Conservation (phyloP, 1,140 invertebrate genomes). For the Drosophila athabasca region DNA sequence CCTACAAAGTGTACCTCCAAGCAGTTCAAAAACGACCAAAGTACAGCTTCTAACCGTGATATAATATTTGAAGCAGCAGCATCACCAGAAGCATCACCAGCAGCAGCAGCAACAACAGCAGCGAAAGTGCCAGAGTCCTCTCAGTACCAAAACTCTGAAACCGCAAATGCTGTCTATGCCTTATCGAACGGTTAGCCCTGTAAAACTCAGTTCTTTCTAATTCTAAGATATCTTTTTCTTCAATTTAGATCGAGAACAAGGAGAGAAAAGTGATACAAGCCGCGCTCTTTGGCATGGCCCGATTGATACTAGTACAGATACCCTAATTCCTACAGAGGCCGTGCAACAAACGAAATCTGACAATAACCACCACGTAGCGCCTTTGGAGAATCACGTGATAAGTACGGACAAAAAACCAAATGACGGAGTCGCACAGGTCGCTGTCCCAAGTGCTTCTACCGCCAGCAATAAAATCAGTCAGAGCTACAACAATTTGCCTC, state of each 20-base stretch:
- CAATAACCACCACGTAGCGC: neutral
- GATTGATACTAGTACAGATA: constrained; percentile 84
- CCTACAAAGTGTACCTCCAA: constrained; percentile 22
- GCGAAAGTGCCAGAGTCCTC: constrained; percentile 18
- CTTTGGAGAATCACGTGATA: constrained; percentile 1
- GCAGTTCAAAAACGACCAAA: constrained; percentile 58
- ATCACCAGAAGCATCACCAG: constrained; percentile 35
- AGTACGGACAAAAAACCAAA: constrained; percentile 13
- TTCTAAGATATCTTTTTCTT: neutral
- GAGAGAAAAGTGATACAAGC: constrained; percentile 53
- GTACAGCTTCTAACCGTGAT: constrained; percentile 46
- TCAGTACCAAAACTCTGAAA: constrained; percentile 4
- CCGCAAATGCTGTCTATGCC: neutral
- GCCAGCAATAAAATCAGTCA: constrained; percentile 54
- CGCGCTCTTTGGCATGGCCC: constrained; percentile 59
- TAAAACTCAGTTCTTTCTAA: neutral
- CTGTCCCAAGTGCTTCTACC: constrained; percentile 7
- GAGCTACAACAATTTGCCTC: constrained; percentile 66
- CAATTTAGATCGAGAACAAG: constrained; percentile 34
- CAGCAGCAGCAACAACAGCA: constrained; percentile 38
- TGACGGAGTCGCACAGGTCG: neutral
- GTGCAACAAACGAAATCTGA: constrained; percentile 13
- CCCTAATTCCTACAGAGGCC: constrained; percentile 77
- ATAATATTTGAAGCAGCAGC: constrained; percentile 40
- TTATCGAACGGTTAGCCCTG: constrained; percentile 16